Conservation (phyloP, 2,113 vertebrate species). For the Engraulis encrasicolus region DNA sequence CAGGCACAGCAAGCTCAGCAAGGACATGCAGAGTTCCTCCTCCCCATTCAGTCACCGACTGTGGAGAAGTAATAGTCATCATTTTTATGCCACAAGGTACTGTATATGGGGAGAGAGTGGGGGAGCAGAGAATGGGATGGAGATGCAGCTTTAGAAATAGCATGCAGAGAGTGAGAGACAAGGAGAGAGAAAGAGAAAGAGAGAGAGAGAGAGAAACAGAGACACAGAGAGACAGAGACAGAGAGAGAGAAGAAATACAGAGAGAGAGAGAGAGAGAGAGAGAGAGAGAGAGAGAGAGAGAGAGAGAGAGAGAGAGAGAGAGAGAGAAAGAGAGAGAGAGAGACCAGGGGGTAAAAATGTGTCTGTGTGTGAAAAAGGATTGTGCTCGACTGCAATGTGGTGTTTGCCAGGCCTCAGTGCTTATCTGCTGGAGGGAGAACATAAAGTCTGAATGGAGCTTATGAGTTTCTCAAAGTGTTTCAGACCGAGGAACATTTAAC, state of each 20-base stretch:
- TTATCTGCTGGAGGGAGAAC: neutral
- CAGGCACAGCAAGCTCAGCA: neutral
- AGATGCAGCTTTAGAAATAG: too few species aligned
- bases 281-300: neutral
- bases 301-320: constrained; percentile 20
- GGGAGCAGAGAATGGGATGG: neutral
- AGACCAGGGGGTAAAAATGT: too few species aligned
- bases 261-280: constrained; percentile 13
- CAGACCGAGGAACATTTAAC: too few species aligned
- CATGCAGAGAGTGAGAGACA: neutral
- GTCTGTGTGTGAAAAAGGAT: neutral
- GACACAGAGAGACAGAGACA: neutral
- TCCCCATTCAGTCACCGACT: neutral
- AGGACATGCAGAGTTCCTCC: neutral
- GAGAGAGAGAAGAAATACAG: constrained; percentile 24
- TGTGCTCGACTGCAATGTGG: neutral
- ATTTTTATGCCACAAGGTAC: constrained; percentile 5
- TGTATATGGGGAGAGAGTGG: too few species aligned
- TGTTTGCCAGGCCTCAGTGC: neutral
- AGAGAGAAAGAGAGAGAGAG: constrained; percentile 16
- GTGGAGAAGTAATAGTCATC: constrained; percentile 26
- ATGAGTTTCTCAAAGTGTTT: neutral
- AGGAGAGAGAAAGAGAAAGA: constrained; percentile 21
- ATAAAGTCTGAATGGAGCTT: neutral
- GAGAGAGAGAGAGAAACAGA: constrained; percentile 8